phyloP scores from a whole-genome alignment of 2,797 vertebrate genomes.

The Silurus aristotelis region DNA sequence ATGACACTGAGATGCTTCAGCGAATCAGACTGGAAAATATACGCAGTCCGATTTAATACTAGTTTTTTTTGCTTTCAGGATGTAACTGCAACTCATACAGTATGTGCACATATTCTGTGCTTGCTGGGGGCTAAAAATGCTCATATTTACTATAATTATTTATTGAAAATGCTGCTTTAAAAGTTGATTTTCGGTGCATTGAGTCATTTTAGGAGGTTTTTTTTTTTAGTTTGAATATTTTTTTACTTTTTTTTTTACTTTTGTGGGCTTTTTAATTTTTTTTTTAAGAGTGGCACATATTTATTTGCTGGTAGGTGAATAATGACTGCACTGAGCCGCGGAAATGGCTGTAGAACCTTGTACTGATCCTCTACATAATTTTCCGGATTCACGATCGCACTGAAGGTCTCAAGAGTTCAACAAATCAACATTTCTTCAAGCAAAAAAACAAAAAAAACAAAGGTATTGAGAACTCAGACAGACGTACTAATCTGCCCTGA shows the following conservation, averaged over 20 bases:
- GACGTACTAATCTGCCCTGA: too few species aligned
- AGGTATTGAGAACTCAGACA: too few species aligned
- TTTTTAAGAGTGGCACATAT: neutral
- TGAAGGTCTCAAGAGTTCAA: too few species aligned
- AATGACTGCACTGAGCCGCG: slow-evolving; percentile 7
- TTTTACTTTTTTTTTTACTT: neutral
- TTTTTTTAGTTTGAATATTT: neutral
- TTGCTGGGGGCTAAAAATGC: neutral
- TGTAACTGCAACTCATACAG: neutral
- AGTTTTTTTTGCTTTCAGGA: neutral
- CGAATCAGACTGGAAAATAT: neutral
- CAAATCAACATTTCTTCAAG: too few species aligned
- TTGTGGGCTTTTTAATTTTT: neutral
- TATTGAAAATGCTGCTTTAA: slow-evolving; percentile 1
- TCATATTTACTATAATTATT: neutral
- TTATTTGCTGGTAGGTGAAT: slow-evolving; percentile 12
- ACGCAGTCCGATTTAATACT: neutral
- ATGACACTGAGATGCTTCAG: neutral
- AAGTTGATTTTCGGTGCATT: neutral
- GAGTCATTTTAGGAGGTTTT: neutral
- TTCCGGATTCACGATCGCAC: slow-evolving; percentile 5
- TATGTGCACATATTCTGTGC: neutral
- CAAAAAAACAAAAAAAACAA: too few species aligned
- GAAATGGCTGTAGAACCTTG: slow-evolving; percentile 13
- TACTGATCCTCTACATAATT: slow-evolving; percentile 27